These are phyloP conservation scores for Beris chalybata DNA, from an alignment of 2,888 invertebrate species.

Conservation along the genomic window DNA sequence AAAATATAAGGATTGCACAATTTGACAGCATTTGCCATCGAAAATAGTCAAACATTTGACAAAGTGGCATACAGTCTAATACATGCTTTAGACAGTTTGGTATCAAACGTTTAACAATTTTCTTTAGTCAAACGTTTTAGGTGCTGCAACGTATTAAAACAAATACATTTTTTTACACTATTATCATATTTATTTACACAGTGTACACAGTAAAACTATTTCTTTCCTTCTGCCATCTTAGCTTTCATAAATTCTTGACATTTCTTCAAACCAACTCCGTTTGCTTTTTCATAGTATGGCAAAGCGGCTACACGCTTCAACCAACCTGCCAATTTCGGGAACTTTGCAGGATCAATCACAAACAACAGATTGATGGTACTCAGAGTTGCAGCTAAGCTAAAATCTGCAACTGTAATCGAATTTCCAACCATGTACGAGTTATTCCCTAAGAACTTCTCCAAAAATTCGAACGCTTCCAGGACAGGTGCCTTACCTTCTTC, in stretches of 20 bases:
- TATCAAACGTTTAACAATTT: too few species aligned
- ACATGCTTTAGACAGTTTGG: too few species aligned
- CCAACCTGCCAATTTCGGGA: slow-evolving; percentile 46
- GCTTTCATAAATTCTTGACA: background rate
- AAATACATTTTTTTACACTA: too few species aligned
- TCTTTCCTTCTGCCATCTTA: too few species aligned
- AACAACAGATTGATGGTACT: slow-evolving; percentile 52
- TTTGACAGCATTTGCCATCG: too few species aligned
- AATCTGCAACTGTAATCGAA: slow-evolving; percentile 56
- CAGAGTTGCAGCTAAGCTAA: slow-evolving; percentile 56
- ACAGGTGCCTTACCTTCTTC: slow-evolving; percentile 41
- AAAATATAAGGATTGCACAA: too few species aligned
- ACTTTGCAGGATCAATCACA: slow-evolving; percentile 48
- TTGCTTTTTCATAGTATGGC: slow-evolving; percentile 48
- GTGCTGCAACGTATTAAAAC: too few species aligned
- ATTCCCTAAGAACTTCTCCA: slow-evolving; percentile 50
- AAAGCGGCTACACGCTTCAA: slow-evolving; percentile 45
- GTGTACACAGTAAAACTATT: too few species aligned
- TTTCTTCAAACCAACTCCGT: slow-evolving; percentile 40
- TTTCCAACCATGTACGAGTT: slow-evolving; percentile 47
- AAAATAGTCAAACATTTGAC: too few species aligned
- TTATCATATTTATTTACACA: too few species aligned
- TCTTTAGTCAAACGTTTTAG: too few species aligned
- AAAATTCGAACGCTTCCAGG: slow-evolving; percentile 49
- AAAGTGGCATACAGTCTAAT: too few species aligned